Conservation (phyloP, 2,113 vertebrate species). For the Lophochroa leadbeateri region DNA sequence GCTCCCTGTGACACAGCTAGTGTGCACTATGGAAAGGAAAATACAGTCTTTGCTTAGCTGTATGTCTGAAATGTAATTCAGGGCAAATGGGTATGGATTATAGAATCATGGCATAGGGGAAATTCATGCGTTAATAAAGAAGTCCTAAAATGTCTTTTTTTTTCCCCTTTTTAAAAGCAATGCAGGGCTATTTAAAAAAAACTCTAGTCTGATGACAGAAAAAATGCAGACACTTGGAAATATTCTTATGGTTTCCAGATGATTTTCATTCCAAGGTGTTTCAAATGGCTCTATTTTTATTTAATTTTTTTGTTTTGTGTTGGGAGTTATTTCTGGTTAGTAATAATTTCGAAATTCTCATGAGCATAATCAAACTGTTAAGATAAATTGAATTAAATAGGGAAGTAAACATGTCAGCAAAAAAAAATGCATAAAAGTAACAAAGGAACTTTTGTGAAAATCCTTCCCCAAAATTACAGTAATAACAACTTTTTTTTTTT, state of each 20-base stretch:
- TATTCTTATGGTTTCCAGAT: not conserved
- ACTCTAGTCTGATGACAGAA: not conserved
- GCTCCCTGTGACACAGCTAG: not conserved
- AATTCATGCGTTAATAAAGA: not conserved
- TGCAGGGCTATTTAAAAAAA: not conserved
- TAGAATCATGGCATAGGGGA: not conserved
- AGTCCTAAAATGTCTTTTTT: not conserved
- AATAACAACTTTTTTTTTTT: not conserved
- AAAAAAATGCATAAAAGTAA: not conserved
- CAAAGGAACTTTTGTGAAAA: not conserved
- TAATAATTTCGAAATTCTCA: not conserved
- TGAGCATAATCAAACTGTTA: not conserved
- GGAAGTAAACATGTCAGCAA: not conserved
- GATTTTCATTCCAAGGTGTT: conserved; percentile 17
- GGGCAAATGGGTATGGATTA: not conserved
- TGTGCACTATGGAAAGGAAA: not conserved
- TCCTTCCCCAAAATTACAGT: not conserved
- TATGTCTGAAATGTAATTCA: not conserved
- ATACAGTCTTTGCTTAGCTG: not conserved
- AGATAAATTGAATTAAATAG: not conserved
- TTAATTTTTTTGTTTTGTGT: not conserved
- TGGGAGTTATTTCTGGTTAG: not conserved
- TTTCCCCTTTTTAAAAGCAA: accelerated
- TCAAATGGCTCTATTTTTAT: not conserved
- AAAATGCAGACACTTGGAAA: not conserved